phyloP scores from a whole-genome alignment of 2,888 invertebrate species.

The Drosophila affinis region DNA sequence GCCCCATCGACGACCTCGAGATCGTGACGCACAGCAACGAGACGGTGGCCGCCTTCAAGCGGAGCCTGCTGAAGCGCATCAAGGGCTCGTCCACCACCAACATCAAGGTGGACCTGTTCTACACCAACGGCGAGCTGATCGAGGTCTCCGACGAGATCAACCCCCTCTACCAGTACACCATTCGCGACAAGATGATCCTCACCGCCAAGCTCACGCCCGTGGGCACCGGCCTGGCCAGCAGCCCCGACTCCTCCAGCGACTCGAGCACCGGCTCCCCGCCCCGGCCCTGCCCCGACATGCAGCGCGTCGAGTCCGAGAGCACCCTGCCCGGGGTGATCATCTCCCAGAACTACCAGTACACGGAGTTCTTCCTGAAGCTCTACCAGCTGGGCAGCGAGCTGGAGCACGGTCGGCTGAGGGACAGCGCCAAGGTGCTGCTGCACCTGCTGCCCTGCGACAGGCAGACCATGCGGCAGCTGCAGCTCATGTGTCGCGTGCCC shows the following conservation, averaged over 20 bases:
- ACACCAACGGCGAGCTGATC: conserved; percentile 92
- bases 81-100: conserved; percentile 86
- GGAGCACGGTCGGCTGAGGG: conserved; percentile 91
- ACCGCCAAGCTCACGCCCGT: conserved; percentile 91
- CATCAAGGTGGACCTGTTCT: conserved; percentile 94
- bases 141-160: conserved; percentile 95
- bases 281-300: conserved; percentile 90
- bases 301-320: conserved; percentile 93
- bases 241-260: conserved; percentile 96
- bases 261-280: conserved; percentile 97
- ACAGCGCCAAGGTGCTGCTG: conserved; percentile 85
- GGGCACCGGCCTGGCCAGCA: conserved; percentile 89
- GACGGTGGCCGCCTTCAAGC: conserved; percentile 93
- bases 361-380: conserved; percentile 92
- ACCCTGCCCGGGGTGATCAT: conserved; percentile 96
- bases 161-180: conserved; percentile 92
- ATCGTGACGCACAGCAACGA: conserved; percentile 97
- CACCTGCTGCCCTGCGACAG: conserved; percentile 84
- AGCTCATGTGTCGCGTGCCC: conserved; percentile 82
- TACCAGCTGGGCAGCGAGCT: conserved; percentile 94
- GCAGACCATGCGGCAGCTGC: conserved; percentile 83
- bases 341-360: conserved; percentile 91
- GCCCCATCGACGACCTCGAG: conserved; percentile 95
- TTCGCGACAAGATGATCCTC: conserved; percentile 89
- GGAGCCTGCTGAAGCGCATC: conserved; percentile 87